phyloP scores from a whole-genome alignment of 2,888 invertebrate species.

The Troides oblongomaculatus region DNA sequence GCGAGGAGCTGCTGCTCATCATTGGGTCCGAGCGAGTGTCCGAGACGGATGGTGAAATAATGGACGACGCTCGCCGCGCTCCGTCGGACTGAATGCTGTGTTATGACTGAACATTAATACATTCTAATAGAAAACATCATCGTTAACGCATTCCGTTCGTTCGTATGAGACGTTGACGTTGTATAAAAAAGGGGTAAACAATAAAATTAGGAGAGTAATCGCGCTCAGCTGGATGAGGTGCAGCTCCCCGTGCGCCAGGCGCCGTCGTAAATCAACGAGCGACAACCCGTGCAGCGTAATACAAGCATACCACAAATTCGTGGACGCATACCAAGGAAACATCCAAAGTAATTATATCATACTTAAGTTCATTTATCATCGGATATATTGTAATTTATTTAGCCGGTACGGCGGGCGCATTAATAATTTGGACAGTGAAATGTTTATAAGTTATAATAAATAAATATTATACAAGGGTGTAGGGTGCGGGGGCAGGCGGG shows the following conservation, averaged over 20 bases:
- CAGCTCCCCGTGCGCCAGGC: slow-evolving; percentile 25
- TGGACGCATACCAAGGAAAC: slow-evolving; percentile 52
- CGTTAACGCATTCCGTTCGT: too few relatives aligned
- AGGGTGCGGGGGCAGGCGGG: slow-evolving; percentile 39
- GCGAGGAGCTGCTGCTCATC: too few relatives aligned
- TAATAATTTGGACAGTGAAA: slow-evolving; percentile 32
- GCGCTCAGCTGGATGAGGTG: slow-evolving; percentile 18
- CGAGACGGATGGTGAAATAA: too few relatives aligned
- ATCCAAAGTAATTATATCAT: slow-evolving; percentile 45
- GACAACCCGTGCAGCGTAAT: slow-evolving; percentile 48
- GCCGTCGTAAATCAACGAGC: slow-evolving; percentile 44
- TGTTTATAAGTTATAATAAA: slow-evolving; percentile 41
- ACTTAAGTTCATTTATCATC: slow-evolving; percentile 37
- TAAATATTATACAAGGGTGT: slow-evolving; percentile 52
- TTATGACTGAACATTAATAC: too few relatives aligned
- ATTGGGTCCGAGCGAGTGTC: too few relatives aligned
- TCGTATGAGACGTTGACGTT: too few relatives aligned
- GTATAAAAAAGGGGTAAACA: slow-evolving; percentile 1
- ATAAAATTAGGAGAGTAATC: slow-evolving; percentile 26
- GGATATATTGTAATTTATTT: slow-evolving; percentile 40
- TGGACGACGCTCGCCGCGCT: too few relatives aligned
- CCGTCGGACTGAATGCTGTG: too few relatives aligned
- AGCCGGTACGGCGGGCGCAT: slow-evolving; percentile 40
- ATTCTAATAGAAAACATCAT: too few relatives aligned
- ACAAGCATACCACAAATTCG: slow-evolving; percentile 59